Conservation (phyloP, 2,888 invertebrate genomes). For the Xestoiulus laeticollis region DNA sequence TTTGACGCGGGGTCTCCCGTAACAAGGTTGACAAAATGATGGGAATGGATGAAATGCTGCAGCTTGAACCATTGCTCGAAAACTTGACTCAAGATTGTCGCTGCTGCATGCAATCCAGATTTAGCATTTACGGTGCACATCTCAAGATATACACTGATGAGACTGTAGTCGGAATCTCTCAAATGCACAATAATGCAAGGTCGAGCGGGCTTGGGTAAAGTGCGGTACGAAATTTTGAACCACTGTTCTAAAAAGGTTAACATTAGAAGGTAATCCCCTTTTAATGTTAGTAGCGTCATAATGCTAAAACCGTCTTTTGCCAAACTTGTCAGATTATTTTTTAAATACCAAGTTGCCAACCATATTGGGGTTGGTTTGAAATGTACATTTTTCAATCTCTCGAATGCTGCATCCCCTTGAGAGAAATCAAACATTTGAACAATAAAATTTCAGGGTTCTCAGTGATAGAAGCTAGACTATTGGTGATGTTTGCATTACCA, state of each 20-base stretch:
- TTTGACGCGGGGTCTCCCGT: not conserved
- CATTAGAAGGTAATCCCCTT: no score
- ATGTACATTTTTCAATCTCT: not conserved
- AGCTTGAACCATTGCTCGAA: no score
- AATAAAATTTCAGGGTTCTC: not conserved
- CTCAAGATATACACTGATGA: no score
- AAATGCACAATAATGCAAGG: no score
- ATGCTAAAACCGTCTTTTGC: not conserved
- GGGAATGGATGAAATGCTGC: no score
- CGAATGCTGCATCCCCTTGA: not conserved
- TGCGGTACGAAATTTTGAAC: no score
- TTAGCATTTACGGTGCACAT: no score
- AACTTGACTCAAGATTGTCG: no score
- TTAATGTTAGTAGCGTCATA: not conserved
- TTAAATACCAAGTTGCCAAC: not conserved
- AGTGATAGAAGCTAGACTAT: slow-evolving; percentile 9
- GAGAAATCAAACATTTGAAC: not conserved
- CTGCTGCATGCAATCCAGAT: no score
- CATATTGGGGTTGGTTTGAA: not conserved
- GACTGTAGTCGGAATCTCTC: no score
- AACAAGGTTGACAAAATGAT: not conserved
- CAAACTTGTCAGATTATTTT: not conserved
- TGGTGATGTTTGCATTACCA: not conserved
- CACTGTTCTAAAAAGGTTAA: no score
- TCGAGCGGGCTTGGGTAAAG: no score